Base-by-base conservation (phyloP, 2,113 vertebrate genomes). In the Prunella himalayana region DNA sequence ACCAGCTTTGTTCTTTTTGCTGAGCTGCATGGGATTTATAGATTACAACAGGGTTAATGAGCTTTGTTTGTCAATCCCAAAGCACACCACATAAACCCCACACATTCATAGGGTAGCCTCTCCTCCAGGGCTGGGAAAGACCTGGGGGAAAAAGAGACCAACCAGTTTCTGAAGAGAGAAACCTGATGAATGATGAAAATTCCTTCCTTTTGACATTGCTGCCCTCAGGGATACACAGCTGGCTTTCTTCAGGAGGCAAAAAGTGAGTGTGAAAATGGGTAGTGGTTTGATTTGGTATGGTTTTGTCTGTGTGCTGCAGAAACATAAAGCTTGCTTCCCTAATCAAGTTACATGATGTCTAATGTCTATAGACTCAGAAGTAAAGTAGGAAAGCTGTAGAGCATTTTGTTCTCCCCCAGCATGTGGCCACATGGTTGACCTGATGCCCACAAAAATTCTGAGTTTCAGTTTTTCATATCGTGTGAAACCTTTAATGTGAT, bases 351-450 rank as follows among this genome's bases (percentile, higher is more conserved):
- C 6, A 2, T 28, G 6, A 47, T 61, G 11, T 24, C 49, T 51
- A 37, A 79, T 19, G 11, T 94, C 24, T 0, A 2, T 3, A 59
- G 42, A 27, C 27, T 61, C 35, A 51, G 54, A 9, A 75, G 39
- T 51, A 42, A 42, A 33, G 30, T 31, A 78, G 35, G n/a, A 82
- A 64, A 59, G 14, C 23, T 88, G 11, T 17, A 63, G 17, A 57
- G 13, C 13, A 11, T 41, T 76, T 54, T 13, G 23, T 10, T 68
- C 42, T 71, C 15, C 8, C 5, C 13, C 0, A 0, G 5, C 8
- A 11, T 13, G 18, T 23, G 33, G 31, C 45, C 10, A 9, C 44
- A 7, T 3, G 15, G 37, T 35, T 75, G 39, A 83, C 20, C 21
- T 53, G 42, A 39, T 37, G 25, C 27, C 23, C 60, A 75, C 33